These are phyloP conservation scores for Bubalus kerabau DNA, from an alignment of 2,113 vertebrate species.

Conservation along the genomic window DNA sequence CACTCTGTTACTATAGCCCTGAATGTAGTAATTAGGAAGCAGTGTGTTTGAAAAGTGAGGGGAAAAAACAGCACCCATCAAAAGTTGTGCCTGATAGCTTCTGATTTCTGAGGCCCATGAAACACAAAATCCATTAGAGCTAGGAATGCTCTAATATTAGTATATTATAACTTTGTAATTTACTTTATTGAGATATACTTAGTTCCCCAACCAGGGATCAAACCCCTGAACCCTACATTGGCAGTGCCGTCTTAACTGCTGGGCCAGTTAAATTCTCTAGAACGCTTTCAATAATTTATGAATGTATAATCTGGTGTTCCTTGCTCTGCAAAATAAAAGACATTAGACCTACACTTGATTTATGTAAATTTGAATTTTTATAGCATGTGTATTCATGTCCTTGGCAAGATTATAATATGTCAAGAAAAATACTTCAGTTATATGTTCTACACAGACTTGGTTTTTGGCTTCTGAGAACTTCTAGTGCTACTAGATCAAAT, in stretches of 20 bases:
- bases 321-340: background rate
- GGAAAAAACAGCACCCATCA: background rate
- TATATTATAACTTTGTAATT: background rate
- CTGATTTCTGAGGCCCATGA: background rate
- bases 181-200: too few species aligned
- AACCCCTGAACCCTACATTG: too few species aligned
- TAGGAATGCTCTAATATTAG: background rate
- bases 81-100: background rate
- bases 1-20: background rate
- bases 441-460: background rate
- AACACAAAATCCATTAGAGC: background rate
- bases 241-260: too few species aligned
- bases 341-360: background rate
- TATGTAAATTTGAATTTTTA: background rate
- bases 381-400: background rate
- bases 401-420: background rate
- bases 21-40: background rate
- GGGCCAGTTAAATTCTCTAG: background rate
- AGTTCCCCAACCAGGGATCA: too few species aligned
- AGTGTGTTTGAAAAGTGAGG: background rate
- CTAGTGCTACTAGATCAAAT: background rate
- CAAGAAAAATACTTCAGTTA: background rate
- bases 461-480: background rate
- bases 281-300: background rate
- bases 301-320: background rate